Percentiles rank a stretch among this genome's conserved stretches.
Evolutionary conservation across 2,113 vertebrate genomes (phyloP).

Genomic region (Mus pahari): DNA sequence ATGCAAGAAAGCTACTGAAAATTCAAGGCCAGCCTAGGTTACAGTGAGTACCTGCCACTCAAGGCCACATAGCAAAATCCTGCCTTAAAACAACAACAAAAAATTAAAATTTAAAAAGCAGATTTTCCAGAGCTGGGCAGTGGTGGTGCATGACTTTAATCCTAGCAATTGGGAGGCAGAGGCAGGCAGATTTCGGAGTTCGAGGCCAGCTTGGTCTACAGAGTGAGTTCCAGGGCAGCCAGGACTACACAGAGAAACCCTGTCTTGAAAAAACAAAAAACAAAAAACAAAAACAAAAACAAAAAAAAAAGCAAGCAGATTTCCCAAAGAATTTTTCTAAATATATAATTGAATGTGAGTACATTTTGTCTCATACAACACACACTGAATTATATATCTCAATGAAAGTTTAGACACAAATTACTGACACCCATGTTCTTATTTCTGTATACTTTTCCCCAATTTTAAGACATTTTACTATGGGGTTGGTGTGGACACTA

Average conservation of each 20-base stretch:
- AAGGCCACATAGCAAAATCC: not conserved
- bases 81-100: not conserved
- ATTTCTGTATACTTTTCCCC: not conserved
- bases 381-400: not conserved
- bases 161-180: no score
- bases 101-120: not conserved
- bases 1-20: not conserved
- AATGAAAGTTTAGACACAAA: constrained; percentile 15
- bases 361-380: not conserved
- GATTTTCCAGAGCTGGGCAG: no score
- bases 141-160: no score
- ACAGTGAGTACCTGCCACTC: not conserved
- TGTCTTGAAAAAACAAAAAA: not conserved
- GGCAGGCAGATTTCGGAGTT: no score
- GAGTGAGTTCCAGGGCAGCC: no score
- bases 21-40: not conserved
- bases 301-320: not conserved
- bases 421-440: not conserved
- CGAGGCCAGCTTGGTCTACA: no score
- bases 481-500: not conserved
- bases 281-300: no score
- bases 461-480: not conserved
- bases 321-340: not conserved
- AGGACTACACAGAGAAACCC: no score
- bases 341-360: not conserved